Evolutionary conservation across 2,113 vertebrate genomes (phyloP).

Genomic region (Nycticebus coucang): DNA sequence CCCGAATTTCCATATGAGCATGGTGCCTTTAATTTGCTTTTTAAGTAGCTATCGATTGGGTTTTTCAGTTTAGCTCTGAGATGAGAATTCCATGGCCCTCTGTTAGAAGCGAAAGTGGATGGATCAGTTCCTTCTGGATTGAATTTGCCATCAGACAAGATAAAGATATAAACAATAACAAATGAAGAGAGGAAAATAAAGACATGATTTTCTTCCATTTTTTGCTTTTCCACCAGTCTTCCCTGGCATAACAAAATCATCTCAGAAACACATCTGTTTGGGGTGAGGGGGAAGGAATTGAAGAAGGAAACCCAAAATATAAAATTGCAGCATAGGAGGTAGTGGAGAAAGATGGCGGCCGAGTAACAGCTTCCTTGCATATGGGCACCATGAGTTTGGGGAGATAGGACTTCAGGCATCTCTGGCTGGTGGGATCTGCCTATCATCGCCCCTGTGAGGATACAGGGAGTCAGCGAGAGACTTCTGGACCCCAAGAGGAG

Average conservation of each 20-base stretch:
- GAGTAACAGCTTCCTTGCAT: too few species aligned
- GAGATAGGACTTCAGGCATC: too few species aligned
- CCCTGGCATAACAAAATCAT: constrained; percentile 49
- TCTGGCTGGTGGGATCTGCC: too few species aligned
- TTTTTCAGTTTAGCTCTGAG: background rate
- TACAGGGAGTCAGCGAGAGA: too few species aligned
- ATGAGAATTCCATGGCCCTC: constrained; percentile 16
- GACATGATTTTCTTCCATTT: constrained; percentile 27
- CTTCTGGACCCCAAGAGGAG: too few species aligned
- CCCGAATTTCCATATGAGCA: background rate
- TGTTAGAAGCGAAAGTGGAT: background rate
- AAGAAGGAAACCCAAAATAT: background rate
- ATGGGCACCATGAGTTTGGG: too few species aligned
- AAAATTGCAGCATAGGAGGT: background rate
- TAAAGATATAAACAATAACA: constrained; percentile 56
- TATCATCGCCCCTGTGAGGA: too few species aligned
- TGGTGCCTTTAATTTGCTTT: background rate
- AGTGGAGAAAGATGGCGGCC: too few species aligned
- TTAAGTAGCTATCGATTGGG: background rate
- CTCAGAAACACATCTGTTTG: constrained; percentile 57
- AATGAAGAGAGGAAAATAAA: background rate
- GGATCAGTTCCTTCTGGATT: constrained; percentile 52
- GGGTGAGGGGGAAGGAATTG: background rate
- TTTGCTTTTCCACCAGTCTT: constrained; percentile 1
- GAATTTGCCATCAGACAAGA: constrained; percentile 62